These are phyloP conservation scores for Otolemur garnettii DNA, from an alignment of 2,113 vertebrate genomes.

Conservation along the genomic window DNA sequence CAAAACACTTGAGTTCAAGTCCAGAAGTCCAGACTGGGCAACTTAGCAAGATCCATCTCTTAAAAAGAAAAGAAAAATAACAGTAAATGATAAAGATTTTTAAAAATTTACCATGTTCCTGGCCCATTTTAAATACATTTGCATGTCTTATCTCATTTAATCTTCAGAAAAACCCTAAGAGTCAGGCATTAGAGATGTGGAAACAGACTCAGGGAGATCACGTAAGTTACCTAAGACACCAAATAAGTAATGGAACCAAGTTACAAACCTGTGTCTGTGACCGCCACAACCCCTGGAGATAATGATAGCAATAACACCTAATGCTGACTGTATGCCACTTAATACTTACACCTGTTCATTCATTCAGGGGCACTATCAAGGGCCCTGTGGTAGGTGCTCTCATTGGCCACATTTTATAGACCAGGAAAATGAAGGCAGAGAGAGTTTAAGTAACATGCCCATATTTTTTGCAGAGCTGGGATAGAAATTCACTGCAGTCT, in stretches of 20 bases:
- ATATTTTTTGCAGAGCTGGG: background rate
- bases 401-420: background rate
- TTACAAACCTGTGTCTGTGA: background rate
- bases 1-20: background rate
- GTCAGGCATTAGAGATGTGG: background rate
- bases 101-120: background rate
- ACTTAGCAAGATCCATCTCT: background rate
- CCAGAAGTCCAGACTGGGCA: background rate
- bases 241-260: background rate
- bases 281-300: background rate
- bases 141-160: background rate
- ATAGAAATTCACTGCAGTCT: background rate
- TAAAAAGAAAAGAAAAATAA: background rate
- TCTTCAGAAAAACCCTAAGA: slow-evolving; percentile 14
- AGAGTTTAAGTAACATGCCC: background rate
- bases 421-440: background rate
- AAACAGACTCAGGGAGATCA: slow-evolving; percentile 11
- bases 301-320: background rate
- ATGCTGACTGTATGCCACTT: background rate
- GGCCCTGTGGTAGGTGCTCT: background rate
- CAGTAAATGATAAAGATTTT: background rate
- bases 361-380: background rate
- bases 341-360: background rate
- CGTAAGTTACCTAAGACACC: background rate
- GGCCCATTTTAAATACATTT: slow-evolving; percentile 2